A percentile compares a stretch with the other conserved stretches of the same genome.
Evolutionary conservation across 2,797 vertebrate species (phyloP).

Genomic region (Poecilia wingei): DNA sequence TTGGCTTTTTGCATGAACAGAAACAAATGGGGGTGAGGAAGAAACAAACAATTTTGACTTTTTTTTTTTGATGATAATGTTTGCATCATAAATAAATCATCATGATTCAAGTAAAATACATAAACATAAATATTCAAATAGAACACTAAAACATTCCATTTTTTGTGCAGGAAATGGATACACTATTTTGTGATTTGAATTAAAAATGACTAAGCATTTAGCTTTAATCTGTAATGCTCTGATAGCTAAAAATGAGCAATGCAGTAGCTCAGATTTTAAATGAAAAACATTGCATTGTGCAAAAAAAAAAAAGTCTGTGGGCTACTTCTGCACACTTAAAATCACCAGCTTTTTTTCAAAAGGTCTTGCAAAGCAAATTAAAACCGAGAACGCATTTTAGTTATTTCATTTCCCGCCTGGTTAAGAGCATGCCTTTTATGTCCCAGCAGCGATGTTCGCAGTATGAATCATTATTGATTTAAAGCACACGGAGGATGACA

Average conservation of each 20-base stretch:
- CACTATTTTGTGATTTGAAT: background rate
- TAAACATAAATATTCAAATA: background rate
- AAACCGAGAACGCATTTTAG: constrained; percentile 59
- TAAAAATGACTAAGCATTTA: background rate
- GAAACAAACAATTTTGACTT: background rate
- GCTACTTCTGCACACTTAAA: background rate
- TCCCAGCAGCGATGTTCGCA: constrained; percentile 47
- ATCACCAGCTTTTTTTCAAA: constrained; percentile 18
- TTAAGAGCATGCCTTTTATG: constrained; percentile 59
- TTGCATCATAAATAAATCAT: constrained; percentile 13
- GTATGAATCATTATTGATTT: constrained; percentile 61
- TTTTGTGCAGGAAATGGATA: background rate
- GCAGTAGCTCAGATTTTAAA: background rate
- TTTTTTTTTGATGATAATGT: constrained; percentile 20
- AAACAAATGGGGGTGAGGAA: background rate
- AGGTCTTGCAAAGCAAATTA: constrained; percentile 36
- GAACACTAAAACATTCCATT: constrained; percentile 6
- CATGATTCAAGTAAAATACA: background rate
- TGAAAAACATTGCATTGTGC: background rate
- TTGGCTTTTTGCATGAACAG: background rate
- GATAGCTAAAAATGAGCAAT: constrained; percentile 13
- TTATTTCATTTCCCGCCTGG: constrained; percentile 49
- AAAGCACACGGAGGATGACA: constrained; percentile 39
- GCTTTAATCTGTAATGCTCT: constrained; percentile 6
- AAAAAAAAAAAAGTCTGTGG: constrained; percentile 4